Percentiles rank a stretch among this genome's conserved stretches.
Evolutionary conservation across 2,797 vertebrate genomes (phyloP).

Genomic region (Ctenochaetus hawaiiensis): DNA sequence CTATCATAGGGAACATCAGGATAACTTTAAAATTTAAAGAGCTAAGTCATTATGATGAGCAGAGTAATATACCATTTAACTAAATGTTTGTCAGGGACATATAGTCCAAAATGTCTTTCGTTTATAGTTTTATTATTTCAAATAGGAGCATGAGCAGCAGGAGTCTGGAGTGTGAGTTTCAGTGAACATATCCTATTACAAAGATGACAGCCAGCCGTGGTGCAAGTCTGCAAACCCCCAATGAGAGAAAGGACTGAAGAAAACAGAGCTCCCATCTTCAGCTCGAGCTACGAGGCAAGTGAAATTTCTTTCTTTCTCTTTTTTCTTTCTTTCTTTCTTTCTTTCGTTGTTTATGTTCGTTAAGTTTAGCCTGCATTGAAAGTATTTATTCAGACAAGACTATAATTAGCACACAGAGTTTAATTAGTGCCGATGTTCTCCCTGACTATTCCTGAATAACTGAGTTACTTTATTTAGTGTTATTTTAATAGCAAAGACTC

Average conservation of each 20-base stretch:
- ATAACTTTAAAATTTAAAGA: too few relatives aligned
- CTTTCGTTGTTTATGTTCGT: background rate
- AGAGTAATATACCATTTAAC: background rate
- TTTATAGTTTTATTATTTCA: constrained; percentile 1
- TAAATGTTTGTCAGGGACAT: background rate
- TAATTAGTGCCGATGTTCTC: background rate
- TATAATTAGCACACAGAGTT: background rate
- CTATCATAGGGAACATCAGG: too few relatives aligned
- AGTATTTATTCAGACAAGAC: background rate
- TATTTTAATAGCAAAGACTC: background rate
- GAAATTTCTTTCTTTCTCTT: background rate
- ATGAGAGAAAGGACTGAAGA: constrained; percentile 37
- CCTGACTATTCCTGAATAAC: background rate
- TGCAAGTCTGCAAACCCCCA: constrained; percentile 35
- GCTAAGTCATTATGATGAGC: background rate
- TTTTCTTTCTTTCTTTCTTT: background rate
- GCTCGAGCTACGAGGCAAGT: constrained; percentile 50
- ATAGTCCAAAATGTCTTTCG: background rate
- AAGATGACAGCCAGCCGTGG: constrained; percentile 51
- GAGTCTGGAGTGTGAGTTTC: constrained; percentile 71
- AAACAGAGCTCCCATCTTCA: constrained; percentile 34
- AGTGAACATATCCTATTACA: constrained; percentile 72
- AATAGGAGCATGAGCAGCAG: background rate
- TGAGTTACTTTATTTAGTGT: background rate
- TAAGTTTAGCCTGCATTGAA: background rate